A percentile compares a stretch with the other conserved stretches of the same genome.
Evolutionary conservation across 2,888 invertebrate genomes (phyloP).

Genomic region (Microplitis manilae): DNA sequence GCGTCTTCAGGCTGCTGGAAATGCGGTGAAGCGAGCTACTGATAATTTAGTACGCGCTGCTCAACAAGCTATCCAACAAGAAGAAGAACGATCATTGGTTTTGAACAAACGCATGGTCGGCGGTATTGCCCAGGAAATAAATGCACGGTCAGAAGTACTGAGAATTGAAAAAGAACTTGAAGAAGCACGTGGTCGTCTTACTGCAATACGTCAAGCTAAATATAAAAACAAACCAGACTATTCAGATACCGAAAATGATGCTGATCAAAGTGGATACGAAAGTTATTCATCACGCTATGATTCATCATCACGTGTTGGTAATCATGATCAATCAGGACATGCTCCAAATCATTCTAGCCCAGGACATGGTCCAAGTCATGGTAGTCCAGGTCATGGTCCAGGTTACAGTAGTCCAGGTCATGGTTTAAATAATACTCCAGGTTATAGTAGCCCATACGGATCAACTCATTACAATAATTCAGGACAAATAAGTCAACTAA

Average conservation of each 20-base stretch:
- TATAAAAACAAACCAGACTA: constrained; percentile 81
- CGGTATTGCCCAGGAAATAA: constrained; percentile 96
- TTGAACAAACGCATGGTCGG: constrained; percentile 96
- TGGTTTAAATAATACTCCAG: constrained; percentile 53
- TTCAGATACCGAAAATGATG: constrained; percentile 78
- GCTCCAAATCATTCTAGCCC: too few relatives aligned
- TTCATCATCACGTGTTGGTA: constrained; percentile 53
- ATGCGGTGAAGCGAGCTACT: constrained; percentile 97
- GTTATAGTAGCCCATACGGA: constrained; percentile 35
- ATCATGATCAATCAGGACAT: constrained; percentile 5
- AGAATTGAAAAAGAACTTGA: constrained; percentile 95
- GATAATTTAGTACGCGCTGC: constrained; percentile 97
- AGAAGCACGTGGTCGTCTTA: constrained; percentile 91
- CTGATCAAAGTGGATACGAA: constrained; percentile 72
- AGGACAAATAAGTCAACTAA: constrained; percentile 59
- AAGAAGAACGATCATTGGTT: constrained; percentile 92
- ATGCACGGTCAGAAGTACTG: constrained; percentile 91
- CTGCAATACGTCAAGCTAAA: constrained; percentile 93
- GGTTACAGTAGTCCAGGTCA: neutral
- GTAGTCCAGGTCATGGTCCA: too few relatives aligned
- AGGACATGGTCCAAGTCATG: too few relatives aligned
- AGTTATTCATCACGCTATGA: constrained; percentile 52
- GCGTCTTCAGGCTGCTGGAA: constrained; percentile 92
- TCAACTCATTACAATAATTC: neutral
- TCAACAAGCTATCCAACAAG: constrained; percentile 90